phyloP scores from a whole-genome alignment of 2,113 vertebrate species.

The Catagonus wagneri region DNA sequence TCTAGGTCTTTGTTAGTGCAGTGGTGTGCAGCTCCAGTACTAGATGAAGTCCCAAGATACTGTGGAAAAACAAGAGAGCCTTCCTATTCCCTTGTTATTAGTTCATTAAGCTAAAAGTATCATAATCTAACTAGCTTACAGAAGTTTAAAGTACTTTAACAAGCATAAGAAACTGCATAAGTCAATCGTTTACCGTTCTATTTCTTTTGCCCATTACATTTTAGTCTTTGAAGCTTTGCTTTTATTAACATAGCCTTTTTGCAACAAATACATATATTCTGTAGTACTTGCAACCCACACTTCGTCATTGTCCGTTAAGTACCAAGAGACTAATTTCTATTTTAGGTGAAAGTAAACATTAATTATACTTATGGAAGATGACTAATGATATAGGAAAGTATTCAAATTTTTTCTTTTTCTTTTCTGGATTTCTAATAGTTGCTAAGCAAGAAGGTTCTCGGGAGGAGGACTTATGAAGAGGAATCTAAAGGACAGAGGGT shows the following conservation, averaged over 20 bases:
- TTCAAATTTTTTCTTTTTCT: not conserved
- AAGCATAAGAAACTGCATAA: constrained; percentile 32
- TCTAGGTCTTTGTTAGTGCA: constrained; percentile 54
- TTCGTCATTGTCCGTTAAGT: not conserved
- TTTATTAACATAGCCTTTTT: constrained; percentile 50
- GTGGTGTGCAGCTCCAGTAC: not conserved
- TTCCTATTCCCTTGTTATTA: constrained; percentile 63
- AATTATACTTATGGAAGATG: constrained; percentile 30
- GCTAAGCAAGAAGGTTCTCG: constrained; percentile 1
- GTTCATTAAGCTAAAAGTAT: constrained; percentile 60
- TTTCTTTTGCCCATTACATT: constrained; percentile 14
- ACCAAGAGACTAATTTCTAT: not conserved
- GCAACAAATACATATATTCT: not conserved
- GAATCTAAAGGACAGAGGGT: constrained; percentile 23
- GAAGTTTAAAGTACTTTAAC: constrained; percentile 50
- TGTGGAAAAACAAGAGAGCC: constrained; percentile 62
- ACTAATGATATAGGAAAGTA: constrained; percentile 28
- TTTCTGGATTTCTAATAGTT: constrained; percentile 44
- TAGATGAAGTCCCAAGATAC: constrained; percentile 72
- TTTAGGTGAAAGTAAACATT: constrained; percentile 50
- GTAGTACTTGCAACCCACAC: not conserved
- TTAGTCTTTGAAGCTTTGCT: constrained; percentile 58
- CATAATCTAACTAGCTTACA: constrained; percentile 33
- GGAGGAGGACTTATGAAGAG: not conserved
- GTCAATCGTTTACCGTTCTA: constrained; percentile 32